These are phyloP conservation scores for Rhizomys pruinosus DNA, from an alignment of 2,113 vertebrate genomes.

Conservation along the genomic window DNA sequence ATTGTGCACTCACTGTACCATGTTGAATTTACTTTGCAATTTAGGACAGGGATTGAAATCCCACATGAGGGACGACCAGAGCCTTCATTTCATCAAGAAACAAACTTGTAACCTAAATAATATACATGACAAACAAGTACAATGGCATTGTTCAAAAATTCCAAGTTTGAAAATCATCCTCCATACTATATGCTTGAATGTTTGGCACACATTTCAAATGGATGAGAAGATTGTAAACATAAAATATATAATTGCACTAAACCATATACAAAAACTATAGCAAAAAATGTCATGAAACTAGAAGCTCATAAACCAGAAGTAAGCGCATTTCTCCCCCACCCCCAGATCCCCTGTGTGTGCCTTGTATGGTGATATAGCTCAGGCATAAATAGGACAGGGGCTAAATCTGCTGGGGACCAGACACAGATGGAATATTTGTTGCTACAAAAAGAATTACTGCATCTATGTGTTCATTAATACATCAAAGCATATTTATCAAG, in stretches of 20 bases:
- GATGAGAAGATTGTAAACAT: neutral
- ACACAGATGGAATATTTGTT: too few species aligned
- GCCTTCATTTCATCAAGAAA: neutral
- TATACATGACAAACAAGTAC: neutral
- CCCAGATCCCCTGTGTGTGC: too few species aligned
- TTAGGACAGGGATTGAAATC: neutral
- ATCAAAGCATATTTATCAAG: neutral
- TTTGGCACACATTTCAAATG: too few species aligned
- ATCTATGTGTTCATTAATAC: neutral
- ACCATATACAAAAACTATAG: neutral
- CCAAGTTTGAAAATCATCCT: neutral
- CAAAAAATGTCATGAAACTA: neutral
- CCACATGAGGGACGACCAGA: neutral
- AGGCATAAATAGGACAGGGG: too few species aligned
- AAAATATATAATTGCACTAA: neutral
- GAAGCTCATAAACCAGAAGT: neutral
- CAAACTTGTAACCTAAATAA: slow-evolving; percentile 6
- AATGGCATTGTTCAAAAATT: neutral
- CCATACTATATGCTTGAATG: neutral
- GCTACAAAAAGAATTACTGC: too few species aligned
- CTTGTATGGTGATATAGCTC: neutral
- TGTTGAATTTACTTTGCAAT: neutral
- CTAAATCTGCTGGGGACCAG: too few species aligned
- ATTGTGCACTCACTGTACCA: neutral
- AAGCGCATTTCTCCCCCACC: too few species aligned